A percentile compares a stretch with the other conserved stretches of the same genome.
Conservation (phyloP, 2,797 vertebrate genomes). For the Acrocephalus scirpaceus region DNA sequence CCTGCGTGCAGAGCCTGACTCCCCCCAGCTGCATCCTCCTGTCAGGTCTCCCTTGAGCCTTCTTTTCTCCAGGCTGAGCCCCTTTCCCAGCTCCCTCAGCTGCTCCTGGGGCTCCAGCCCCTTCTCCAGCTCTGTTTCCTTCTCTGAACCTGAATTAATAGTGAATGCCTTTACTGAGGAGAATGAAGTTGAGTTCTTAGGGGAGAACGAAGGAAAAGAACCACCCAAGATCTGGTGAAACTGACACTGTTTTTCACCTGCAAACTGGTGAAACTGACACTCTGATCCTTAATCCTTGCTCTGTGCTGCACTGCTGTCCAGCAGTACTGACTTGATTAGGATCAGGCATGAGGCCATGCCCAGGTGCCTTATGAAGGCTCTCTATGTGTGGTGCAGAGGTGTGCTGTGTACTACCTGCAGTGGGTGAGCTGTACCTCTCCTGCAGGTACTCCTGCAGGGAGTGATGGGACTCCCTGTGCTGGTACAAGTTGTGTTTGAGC, state of each 20-base stretch:
- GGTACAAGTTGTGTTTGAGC: neutral
- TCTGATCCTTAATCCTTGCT: neutral
- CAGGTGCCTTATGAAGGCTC: neutral
- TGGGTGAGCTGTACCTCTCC: neutral
- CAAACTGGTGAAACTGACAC: neutral
- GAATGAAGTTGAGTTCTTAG: neutral
- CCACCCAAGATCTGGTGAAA: neutral
- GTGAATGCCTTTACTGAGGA: conserved; percentile 6
- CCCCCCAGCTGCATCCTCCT: rapidly evolving
- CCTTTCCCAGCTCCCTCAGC: neutral
- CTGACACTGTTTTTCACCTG: too few species aligned
- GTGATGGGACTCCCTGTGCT: neutral
- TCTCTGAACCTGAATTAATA: neutral
- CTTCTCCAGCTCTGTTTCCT: neutral
- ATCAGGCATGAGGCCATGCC: rapidly evolving
- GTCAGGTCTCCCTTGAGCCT: neutral
- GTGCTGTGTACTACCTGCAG: neutral
- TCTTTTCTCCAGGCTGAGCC: neutral
- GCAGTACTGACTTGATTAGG: neutral
- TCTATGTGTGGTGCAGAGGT: rapidly evolving
- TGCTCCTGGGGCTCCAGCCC: neutral
- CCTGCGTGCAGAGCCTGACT: neutral
- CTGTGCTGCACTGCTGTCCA: neutral
- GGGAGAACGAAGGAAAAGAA: neutral
- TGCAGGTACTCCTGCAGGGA: too few species aligned